Evolutionary conservation across 2,888 invertebrate species (phyloP).

Genomic region (Anthrax anthrax): DNA sequence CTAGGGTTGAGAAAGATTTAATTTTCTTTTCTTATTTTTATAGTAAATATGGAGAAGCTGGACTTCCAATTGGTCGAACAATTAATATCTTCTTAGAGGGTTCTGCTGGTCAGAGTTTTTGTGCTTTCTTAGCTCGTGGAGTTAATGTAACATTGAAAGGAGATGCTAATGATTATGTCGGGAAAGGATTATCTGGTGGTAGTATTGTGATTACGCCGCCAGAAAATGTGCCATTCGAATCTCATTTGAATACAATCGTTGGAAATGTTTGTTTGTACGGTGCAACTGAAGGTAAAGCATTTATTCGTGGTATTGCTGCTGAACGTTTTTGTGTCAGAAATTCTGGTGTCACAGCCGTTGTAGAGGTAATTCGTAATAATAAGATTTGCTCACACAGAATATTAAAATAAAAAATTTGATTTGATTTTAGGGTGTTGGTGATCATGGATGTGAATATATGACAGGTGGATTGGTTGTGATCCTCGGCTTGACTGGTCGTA

Average conservation of each 20-base stretch:
- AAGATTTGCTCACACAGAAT: too few relatives aligned
- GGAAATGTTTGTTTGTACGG: conserved; percentile 98
- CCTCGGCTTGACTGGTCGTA: conserved; percentile 87
- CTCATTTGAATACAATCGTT: conserved; percentile 90
- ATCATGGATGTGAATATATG: conserved; percentile 99
- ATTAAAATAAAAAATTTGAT: neutral
- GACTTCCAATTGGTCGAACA: conserved; percentile 60
- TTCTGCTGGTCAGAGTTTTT: conserved; percentile 97
- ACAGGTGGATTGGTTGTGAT: conserved; percentile 87
- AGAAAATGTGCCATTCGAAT: conserved; percentile 68
- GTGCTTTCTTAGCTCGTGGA: conserved; percentile 89
- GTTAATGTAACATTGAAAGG: conserved; percentile 84
- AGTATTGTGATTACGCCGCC: conserved; percentile 87
- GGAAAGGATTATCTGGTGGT: conserved; percentile 90
- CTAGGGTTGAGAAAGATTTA: neutral
- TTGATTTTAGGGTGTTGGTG: conserved; percentile 66
- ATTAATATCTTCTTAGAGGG: conserved; percentile 76
- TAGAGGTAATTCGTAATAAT: conserved; percentile 50
- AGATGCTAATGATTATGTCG: conserved; percentile 97
- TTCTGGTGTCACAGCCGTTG: conserved; percentile 89
- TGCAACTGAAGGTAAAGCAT: conserved; percentile 86
- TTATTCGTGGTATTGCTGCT: conserved; percentile 91
- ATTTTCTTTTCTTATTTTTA: too few relatives aligned
- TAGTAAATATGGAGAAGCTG: conserved; percentile 76
- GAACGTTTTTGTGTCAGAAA: conserved; percentile 98